A percentile compares a stretch with the other conserved stretches of the same genome.
These are phyloP conservation scores for Brachyptera putata DNA, from an alignment of 2,888 invertebrate species.

Conservation along the genomic window DNA sequence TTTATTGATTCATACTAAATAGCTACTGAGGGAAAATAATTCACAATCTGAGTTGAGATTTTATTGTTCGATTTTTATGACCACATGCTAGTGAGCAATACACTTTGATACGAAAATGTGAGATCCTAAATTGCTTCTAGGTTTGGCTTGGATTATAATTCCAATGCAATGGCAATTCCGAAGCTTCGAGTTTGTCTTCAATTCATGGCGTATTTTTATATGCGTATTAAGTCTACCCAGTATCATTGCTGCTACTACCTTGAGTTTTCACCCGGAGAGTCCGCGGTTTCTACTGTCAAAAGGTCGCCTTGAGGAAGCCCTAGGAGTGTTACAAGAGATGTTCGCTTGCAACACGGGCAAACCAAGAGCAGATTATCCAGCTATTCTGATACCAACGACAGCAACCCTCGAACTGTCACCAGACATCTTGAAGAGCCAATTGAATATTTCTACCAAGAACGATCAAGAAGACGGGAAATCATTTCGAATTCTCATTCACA, in stretches of 20 bases:
- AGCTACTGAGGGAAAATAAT: no score
- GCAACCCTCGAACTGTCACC: neutral
- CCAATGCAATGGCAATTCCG: conserved; percentile 39
- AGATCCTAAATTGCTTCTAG: conserved; percentile 43
- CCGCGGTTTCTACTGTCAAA: conserved; percentile 69
- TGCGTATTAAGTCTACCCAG: conserved; percentile 62
- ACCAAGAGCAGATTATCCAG: conserved; percentile 47
- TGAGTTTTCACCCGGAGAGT: conserved; percentile 65
- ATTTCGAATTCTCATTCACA: conserved; percentile 43
- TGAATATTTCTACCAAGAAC: conserved; percentile 21
- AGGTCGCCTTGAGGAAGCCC: conserved; percentile 55
- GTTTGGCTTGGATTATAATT: conserved; percentile 63
- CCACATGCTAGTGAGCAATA: no score
- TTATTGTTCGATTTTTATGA: no score
- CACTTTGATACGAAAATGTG: neutral
- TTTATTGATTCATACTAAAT: no score
- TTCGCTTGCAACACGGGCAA: conserved; percentile 54
- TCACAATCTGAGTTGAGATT: no score
- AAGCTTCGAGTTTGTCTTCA: conserved; percentile 49
- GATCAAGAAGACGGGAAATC: conserved; percentile 4
- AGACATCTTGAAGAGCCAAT: no score
- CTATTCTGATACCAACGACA: neutral
- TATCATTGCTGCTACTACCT: conserved; percentile 54
- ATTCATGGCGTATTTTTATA: conserved; percentile 72
- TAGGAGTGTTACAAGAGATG: conserved; percentile 56